phyloP scores from a whole-genome alignment of 92 coral and sea anemone genomes.

The Bergia sp. region DNA sequence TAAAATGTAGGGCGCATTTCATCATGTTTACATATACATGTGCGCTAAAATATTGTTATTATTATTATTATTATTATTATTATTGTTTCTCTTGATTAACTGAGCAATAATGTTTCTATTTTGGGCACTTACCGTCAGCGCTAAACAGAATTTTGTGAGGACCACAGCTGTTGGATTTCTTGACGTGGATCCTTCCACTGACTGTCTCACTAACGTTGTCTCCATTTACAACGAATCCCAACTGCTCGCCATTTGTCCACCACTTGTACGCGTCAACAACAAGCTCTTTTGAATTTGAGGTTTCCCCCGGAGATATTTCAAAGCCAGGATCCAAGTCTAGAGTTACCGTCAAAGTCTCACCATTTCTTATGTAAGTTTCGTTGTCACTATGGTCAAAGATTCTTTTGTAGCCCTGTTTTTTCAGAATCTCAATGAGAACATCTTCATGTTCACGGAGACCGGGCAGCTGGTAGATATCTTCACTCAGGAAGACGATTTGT shows the following conservation, averaged over 20 bases:
- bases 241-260: conserved; percentile 1
- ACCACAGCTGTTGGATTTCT: background rate
- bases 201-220: background rate
- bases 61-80: no score
- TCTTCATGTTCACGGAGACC: conserved; percentile 1
- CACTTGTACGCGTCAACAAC: background rate
- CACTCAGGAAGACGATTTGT: background rate
- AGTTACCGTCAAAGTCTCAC: background rate
- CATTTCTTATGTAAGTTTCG: background rate
- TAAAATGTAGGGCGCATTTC: no score
- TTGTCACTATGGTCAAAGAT: background rate
- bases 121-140: no score
- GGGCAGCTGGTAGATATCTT: background rate
- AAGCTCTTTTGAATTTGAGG: background rate
- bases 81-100: no score
- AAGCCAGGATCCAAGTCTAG: background rate
- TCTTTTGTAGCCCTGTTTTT: background rate
- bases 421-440: background rate
- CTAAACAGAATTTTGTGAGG: no score
- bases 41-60: no score
- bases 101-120: no score
- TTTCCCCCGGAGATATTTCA: background rate
- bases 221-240: background rate
- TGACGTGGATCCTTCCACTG: background rate
- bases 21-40: no score